Base-by-base conservation (phyloP, 1,140 invertebrate genomes). In the Pseudomyrmex gracilis region DNA sequence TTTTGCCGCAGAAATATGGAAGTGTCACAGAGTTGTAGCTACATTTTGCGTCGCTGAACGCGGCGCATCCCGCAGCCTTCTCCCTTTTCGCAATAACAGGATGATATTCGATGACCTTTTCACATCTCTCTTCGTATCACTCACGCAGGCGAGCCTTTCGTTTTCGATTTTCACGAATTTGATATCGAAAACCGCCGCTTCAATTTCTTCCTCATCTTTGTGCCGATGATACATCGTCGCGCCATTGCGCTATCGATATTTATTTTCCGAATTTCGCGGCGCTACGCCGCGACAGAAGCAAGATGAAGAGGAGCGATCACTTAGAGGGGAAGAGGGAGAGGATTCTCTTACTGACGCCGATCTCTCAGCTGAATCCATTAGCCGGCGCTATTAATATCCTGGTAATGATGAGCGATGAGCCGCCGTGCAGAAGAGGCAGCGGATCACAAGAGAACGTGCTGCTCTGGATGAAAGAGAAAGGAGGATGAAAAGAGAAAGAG, bases 361-460 rank as follows among this genome's bases (percentile, higher is more conserved):
- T 83, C 86, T 90, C 86, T 87, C 86, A 85, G 83, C 84, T 89
- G 90, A 92, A 92, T 92, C 91, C 91, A 92, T 92, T 92, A 91
- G 89, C 89, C 77, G 71, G 73, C 89, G 90, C 90, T 89, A 91
- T 92, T 92, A 92, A 92, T 92, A 91, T 91, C 90, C 77, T 73
- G 66, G 89, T 92, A 92, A 92, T 92, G 90, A 89, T 91, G 90
- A 91, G 89, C 85, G 90, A 91, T 90, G 90, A 90, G 90, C 80
- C 83, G 61, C 55, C 83, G 73, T 53, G 82, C 84, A 82, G 63
- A 84, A 83, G 74, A 84, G 10, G 82, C 76, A 60, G 77, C 77
- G 78, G 73, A 70, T 86, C 77, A 45, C 57, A 80, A 74, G 51
- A 87, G 61, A 4, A 64, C 61, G 53, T 78, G 70, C 5, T 78